Evolutionary conservation across 2,888 invertebrate species (phyloP), one percentile per base, ranked within the genome.

Genomic region (Tetanocera ferruginea): DNA sequence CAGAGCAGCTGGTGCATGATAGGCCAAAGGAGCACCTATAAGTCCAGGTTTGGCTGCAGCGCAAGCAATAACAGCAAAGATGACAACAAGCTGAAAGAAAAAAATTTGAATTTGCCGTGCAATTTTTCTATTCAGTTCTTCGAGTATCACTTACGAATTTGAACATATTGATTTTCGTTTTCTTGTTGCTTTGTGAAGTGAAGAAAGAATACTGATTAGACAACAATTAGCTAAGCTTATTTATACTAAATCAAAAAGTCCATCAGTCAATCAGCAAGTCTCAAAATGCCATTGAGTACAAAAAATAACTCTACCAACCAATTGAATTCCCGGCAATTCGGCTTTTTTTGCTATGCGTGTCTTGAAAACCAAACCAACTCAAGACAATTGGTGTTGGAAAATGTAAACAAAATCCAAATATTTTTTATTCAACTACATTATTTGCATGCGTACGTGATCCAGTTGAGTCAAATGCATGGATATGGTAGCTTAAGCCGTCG

Each of bases 21-120:
- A 72, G 52, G 74, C 43, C 73, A 73, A 52, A n/a, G 80, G 82
- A 81, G 84, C 3, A 81, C 76, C 19, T 79, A 83, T 76, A 1
- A 83, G 5, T 17, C 83, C 82, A 0, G 86, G 86, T 60, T 83
- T 86, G 67, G 84, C 86, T 62, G 84, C 80, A 72, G 70, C 85
- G 64, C 83, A 84, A 69, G 83, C 85, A 69, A 85, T 80, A 23
- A 86, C 2, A 67, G 86, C 85, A 51, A 85, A 72, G 78, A 86
- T 70, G 37, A 86, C 83, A 81, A 82, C 82, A 60, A 83, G 81
- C 86, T 86, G 43, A 34, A 73, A 52, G 34, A 17, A 25, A 71
- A 17, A 55, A 14, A 37, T 64, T 28, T 2, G 17, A 37, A 72
- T n/a, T n/a, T n/a, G n/a, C n/a, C n/a, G n/a, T n/a, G n/a, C n/a